These are phyloP conservation scores for Caenorhabditis sp. DNA, from an alignment of 2,888 invertebrate species.

Conservation along the genomic window DNA sequence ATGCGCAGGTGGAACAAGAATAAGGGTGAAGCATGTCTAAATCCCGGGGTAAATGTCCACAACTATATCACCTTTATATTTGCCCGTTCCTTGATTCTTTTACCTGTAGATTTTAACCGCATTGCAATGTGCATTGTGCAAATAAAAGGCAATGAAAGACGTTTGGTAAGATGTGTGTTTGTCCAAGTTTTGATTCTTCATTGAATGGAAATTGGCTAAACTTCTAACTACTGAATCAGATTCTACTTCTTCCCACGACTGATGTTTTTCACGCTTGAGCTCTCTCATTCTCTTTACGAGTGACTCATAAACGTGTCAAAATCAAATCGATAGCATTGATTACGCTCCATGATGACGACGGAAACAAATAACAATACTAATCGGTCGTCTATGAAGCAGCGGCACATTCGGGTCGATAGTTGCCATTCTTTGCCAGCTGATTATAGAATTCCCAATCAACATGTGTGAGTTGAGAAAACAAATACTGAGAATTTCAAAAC, in stretches of 20 bases:
- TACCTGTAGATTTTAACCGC: slow-evolving; percentile 47
- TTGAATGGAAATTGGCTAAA: slow-evolving; percentile 42
- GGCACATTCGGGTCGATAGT: slow-evolving; percentile 46
- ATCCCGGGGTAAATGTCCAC: slow-evolving; percentile 15
- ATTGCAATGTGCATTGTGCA: slow-evolving; percentile 48
- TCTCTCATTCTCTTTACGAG: slow-evolving; percentile 21
- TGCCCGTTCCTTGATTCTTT: slow-evolving; percentile 18
- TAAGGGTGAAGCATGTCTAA: neutral
- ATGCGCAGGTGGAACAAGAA: slow-evolving; percentile 39
- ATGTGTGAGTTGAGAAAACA: slow-evolving; percentile 64
- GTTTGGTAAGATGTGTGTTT: slow-evolving; percentile 47
- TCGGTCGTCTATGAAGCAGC: slow-evolving; percentile 53
- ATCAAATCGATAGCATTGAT: slow-evolving; percentile 45
- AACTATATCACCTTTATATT: slow-evolving; percentile 44
- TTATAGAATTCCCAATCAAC: slow-evolving; percentile 55
- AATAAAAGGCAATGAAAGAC: slow-evolving; percentile 55
- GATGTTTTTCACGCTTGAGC: slow-evolving; percentile 1
- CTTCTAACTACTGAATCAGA: neutral
- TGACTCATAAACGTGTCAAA: slow-evolving; percentile 15
- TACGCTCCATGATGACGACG: slow-evolving; percentile 31
- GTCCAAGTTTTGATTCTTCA: slow-evolving; percentile 54
- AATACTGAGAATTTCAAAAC: neutral
- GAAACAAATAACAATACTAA: slow-evolving; percentile 44
- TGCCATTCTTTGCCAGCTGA: slow-evolving; percentile 61
- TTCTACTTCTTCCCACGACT: slow-evolving; percentile 25